Evolutionary conservation across 2,797 vertebrate genomes (phyloP).

Genomic region (Acanthiza pusilla): DNA sequence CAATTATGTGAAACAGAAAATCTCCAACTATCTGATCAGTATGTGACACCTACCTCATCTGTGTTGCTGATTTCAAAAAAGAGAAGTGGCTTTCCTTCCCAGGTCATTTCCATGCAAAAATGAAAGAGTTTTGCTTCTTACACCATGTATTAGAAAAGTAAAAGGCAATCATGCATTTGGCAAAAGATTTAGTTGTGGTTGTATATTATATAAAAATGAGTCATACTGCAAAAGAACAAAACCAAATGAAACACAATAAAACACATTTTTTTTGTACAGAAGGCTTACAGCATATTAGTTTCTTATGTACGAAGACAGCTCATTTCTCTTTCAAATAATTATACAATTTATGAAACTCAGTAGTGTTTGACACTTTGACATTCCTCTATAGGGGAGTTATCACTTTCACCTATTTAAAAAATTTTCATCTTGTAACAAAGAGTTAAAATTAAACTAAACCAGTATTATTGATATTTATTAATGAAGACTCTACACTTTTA

Average conservation of each 20-base stretch:
- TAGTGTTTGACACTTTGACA: conserved; percentile 61
- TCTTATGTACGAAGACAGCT: conserved; percentile 64
- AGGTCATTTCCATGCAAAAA: conserved; percentile 81
- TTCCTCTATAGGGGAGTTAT: conserved; percentile 66
- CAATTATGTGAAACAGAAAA: conserved; percentile 67
- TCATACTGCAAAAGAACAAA: conserved; percentile 64
- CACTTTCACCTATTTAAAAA: conserved; percentile 75
- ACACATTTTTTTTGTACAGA: conserved; percentile 62
- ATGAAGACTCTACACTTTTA: conserved; percentile 75
- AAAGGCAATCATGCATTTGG: conserved; percentile 91
- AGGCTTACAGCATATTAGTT: conserved; percentile 64
- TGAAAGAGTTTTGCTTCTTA: conserved; percentile 71
- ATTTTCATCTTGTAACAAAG: conserved; percentile 76
- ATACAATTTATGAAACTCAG: conserved; percentile 68
- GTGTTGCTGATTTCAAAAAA: conserved; percentile 52
- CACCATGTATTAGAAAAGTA: conserved; percentile 74
- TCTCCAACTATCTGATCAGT: conserved; percentile 62
- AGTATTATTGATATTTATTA: conserved; percentile 72
- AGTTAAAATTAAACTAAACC: conserved; percentile 79
- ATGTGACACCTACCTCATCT: conserved; percentile 63
- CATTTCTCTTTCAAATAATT: conserved; percentile 69
- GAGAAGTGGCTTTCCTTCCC: conserved; percentile 56
- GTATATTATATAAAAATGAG: conserved; percentile 79
- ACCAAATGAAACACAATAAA: conserved; percentile 63
- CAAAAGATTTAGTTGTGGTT: conserved; percentile 77